A percentile compares a stretch with the other conserved stretches of the same genome.
Evolutionary conservation across 2,113 vertebrate genomes (phyloP).

Genomic region (Pelecanus crispus): DNA sequence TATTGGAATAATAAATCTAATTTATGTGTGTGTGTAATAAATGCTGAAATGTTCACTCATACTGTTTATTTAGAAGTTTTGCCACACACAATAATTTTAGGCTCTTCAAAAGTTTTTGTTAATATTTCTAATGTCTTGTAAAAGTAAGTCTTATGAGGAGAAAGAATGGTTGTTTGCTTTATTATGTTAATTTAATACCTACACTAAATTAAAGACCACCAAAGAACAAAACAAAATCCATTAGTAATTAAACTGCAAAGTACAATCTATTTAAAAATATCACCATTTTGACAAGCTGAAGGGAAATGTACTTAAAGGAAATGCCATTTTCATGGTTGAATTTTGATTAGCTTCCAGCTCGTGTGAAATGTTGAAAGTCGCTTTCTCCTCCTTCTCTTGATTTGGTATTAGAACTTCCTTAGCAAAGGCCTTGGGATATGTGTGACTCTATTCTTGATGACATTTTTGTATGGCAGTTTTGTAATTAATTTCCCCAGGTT

Average conservation of each 20-base stretch:
- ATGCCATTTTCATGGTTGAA: background rate
- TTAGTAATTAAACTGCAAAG: background rate
- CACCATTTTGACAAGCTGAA: background rate
- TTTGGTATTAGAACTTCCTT: background rate
- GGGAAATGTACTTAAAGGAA: background rate
- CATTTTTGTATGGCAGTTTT: background rate
- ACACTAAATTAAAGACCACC: background rate
- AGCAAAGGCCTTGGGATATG: background rate
- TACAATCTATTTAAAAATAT: background rate
- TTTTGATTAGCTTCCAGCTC: background rate
- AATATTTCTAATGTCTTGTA: background rate
- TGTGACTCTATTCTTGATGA: background rate
- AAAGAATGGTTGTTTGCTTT: background rate
- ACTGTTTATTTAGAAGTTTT: background rate
- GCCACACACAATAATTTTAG: background rate
- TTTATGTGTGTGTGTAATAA: background rate
- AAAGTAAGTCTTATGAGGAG: background rate
- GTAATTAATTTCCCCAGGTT: background rate
- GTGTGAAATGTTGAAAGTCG: background rate
- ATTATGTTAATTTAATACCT: background rate
- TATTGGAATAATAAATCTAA: background rate
- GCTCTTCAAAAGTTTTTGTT: background rate
- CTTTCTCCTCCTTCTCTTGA: background rate
- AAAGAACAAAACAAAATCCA: background rate
- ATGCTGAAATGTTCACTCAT: background rate